These are phyloP conservation scores for Seira ritae DNA, from an alignment of 2,888 invertebrate genomes.

Conservation along the genomic window DNA sequence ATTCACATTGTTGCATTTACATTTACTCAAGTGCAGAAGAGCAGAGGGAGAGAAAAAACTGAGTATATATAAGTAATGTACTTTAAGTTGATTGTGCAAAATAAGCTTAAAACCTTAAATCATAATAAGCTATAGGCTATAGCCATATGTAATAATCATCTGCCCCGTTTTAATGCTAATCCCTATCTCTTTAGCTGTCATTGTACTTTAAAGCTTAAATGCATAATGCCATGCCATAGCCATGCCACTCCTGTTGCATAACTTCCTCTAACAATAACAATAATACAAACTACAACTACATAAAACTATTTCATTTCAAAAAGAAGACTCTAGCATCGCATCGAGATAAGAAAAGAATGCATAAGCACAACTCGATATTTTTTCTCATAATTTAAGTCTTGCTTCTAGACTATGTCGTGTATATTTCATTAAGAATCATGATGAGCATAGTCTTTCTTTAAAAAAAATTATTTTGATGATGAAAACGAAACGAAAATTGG, in stretches of 20 bases:
- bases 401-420: background rate
- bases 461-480: no score
- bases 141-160: conserved; percentile 13
- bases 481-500: background rate
- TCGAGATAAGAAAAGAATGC: background rate
- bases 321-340: background rate
- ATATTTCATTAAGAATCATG: no score
- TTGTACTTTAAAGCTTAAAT: background rate
- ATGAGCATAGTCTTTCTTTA: no score
- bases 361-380: background rate
- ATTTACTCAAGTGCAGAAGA: no score
- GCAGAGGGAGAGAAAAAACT: no score
- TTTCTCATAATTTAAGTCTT: background rate
- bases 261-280: conserved; percentile 38
- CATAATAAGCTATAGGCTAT: no score
- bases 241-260: conserved; percentile 51
- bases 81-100: no score
- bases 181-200: conserved; percentile 22
- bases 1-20: no score
- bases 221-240: no score
- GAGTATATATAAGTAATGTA: no score
- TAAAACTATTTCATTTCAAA: background rate
- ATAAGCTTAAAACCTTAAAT: no score
- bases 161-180: conserved; percentile 34
- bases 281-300: no score